phyloP scores from a whole-genome alignment of 1,140 invertebrate genomes.

The Lycorma delicatula region DNA sequence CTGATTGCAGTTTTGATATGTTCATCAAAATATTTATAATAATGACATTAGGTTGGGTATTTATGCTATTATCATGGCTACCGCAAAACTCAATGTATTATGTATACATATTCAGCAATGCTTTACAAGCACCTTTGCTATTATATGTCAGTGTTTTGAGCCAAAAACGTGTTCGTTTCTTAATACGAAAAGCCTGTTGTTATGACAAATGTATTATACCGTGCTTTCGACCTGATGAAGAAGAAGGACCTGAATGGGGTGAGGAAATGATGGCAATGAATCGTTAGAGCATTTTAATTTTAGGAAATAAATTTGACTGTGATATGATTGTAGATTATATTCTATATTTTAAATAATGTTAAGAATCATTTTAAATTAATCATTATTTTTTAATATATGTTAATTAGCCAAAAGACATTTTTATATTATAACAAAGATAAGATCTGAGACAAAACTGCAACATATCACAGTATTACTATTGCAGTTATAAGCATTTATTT shows the following conservation, averaged over 20 bases:
- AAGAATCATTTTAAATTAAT: background rate
- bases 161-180: slow-evolving; percentile 64
- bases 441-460: too few relatives aligned
- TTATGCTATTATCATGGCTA: slow-evolving; percentile 60
- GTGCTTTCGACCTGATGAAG: slow-evolving; percentile 45
- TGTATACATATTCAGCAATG: slow-evolving; percentile 61
- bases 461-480: too few relatives aligned
- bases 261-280: slow-evolving; percentile 57
- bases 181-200: slow-evolving; percentile 67
- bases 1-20: slow-evolving; percentile 63
- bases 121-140: slow-evolving; percentile 58
- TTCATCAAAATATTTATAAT: slow-evolving; percentile 62
- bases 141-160: slow-evolving; percentile 66
- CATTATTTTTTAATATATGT: background rate
- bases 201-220: slow-evolving; percentile 45
- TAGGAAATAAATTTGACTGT: background rate
- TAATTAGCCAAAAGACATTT: too few relatives aligned
- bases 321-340: background rate
- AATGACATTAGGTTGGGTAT: slow-evolving; percentile 64
- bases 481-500: too few relatives aligned
- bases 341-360: background rate
- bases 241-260: slow-evolving; percentile 64
- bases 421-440: too few relatives aligned
- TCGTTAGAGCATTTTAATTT: slow-evolving; percentile 10
- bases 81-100: slow-evolving; percentile 60